These are phyloP conservation scores for Meloe dianella DNA, from an alignment of 2,888 invertebrate species.

Conservation along the genomic window DNA sequence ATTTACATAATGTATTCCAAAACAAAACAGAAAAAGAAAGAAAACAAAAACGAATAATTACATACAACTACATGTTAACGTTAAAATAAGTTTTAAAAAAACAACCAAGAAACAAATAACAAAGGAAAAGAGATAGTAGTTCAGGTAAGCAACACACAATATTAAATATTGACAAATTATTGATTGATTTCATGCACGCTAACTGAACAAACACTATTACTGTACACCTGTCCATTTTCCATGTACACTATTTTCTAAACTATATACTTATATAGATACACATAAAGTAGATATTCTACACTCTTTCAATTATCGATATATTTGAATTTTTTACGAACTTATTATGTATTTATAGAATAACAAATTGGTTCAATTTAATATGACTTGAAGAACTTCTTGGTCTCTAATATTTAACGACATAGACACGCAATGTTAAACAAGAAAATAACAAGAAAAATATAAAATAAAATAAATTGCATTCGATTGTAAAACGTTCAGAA, in stretches of 20 bases:
- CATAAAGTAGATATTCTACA: background rate
- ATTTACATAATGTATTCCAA: too few species aligned
- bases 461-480: background rate
- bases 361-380: slow-evolving; percentile 33
- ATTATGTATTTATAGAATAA: slow-evolving; percentile 40
- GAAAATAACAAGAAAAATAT: background rate
- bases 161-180: slow-evolving; percentile 33
- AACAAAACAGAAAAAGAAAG: too few species aligned
- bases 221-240: slow-evolving; percentile 34
- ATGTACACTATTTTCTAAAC: slow-evolving; percentile 30
- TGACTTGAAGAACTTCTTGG: slow-evolving; percentile 15
- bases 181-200: slow-evolving; percentile 28
- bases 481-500: background rate
- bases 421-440: slow-evolving; percentile 22
- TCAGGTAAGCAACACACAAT: slow-evolving; percentile 12
- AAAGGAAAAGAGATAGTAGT: background rate
- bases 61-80: too few species aligned
- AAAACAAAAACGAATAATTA: too few species aligned
- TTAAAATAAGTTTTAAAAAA: background rate
- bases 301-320: slow-evolving; percentile 29
- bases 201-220: slow-evolving; percentile 31
- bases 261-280: slow-evolving; percentile 2
- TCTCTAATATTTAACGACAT: slow-evolving; percentile 14
- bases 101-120: background rate
- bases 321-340: slow-evolving; percentile 37